Conservation (phyloP, 2,888 invertebrate species). For the Standfussiana lucernea region DNA sequence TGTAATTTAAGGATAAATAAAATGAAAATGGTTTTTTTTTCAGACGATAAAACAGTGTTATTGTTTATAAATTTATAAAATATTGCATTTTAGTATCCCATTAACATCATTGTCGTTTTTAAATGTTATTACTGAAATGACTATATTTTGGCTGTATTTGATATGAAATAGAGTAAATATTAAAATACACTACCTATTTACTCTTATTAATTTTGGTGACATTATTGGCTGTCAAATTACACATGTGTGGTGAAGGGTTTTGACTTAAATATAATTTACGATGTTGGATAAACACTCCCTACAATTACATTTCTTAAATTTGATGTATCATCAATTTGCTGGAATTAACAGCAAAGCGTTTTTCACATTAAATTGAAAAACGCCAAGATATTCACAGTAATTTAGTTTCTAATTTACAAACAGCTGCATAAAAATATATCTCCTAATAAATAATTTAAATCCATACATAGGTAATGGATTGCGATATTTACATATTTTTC, state of each 20-base stretch:
- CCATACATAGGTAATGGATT: constrained; percentile 33
- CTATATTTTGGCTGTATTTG: neutral
- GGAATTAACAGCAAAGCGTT: constrained; percentile 12
- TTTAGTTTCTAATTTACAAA: constrained; percentile 64
- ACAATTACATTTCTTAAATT: constrained; percentile 6
- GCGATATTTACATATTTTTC: constrained; percentile 58
- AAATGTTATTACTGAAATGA: neutral
- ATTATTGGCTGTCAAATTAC: neutral
- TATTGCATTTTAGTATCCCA: neutral
- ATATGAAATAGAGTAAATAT: neutral
- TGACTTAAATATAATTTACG: constrained; percentile 11
- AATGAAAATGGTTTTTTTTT: too few species aligned
- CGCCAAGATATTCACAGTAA: constrained; percentile 19
- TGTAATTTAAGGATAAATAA: neutral
- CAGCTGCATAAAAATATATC: constrained; percentile 68
- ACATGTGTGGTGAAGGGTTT: constrained; percentile 6
- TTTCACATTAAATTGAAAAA: constrained; percentile 48
- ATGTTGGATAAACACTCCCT: constrained; percentile 3
- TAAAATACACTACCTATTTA: neutral
- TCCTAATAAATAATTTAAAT: constrained; percentile 64
- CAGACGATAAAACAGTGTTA: neutral
- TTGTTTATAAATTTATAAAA: neutral
- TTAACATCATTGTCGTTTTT: constrained; percentile 12
- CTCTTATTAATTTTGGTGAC: neutral
- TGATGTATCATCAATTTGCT: constrained; percentile 42